phyloP scores from a whole-genome alignment of 37 sponge, comb jelly and placozoan species.

The Bolinopsis microptera region DNA sequence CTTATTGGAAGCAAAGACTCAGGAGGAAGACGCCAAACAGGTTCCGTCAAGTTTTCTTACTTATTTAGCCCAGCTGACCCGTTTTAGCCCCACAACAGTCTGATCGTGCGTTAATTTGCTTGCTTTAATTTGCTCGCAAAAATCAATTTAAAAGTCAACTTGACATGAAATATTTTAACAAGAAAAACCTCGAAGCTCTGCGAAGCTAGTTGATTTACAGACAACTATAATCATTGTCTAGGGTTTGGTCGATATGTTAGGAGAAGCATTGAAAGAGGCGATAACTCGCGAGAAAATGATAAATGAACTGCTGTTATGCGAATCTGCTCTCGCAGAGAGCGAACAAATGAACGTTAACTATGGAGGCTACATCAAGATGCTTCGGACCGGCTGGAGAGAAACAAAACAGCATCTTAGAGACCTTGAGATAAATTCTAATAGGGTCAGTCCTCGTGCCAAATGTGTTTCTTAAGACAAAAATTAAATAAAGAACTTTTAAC shows the following conservation, averaged over 20 bases:
- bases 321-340: neutral
- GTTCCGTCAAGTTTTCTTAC: no score
- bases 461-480: no score
- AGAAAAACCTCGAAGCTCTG: no score
- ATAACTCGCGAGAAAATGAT: neutral
- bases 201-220: neutral
- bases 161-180: no score
- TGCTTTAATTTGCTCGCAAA: no score
- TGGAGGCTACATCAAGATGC: neutral
- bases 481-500: no score
- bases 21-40: conserved; percentile 40
- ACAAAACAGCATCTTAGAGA: neutral
- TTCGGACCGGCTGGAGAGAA: neutral
- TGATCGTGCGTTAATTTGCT: no score
- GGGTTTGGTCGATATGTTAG: neutral
- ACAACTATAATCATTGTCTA: neutral
- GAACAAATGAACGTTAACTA: neutral
- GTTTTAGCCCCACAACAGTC: no score
- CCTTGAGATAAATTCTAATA: neutral
- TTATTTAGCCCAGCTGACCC: neutral
- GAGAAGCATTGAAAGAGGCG: neutral
- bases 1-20: neutral
- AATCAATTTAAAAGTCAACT: no score
- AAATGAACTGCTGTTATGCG: neutral
- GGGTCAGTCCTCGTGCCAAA: no score